phyloP scores from a whole-genome alignment of 1,140 invertebrate species.

The Drosophila subobscura region DNA sequence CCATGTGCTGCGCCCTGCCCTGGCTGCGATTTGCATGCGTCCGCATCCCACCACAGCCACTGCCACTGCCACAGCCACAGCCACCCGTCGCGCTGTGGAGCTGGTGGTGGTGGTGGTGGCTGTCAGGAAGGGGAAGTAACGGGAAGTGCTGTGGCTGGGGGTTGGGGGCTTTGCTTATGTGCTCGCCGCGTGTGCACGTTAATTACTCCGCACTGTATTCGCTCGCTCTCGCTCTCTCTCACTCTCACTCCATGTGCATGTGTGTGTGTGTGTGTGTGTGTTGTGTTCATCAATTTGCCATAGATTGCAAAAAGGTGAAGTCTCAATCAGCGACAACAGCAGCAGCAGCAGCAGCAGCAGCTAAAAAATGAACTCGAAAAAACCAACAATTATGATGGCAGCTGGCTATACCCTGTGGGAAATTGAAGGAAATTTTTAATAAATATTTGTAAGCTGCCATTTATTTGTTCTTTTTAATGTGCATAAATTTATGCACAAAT shows the following conservation, averaged over 20 bases:
- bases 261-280: conserved; percentile 24
- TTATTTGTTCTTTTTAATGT: too few species aligned
- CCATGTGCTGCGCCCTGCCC: conserved; percentile 37
- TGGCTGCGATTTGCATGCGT: conserved; percentile 75
- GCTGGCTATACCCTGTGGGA: conserved; percentile 9
- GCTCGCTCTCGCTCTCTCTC: background rate
- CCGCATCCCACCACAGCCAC: conserved; percentile 18
- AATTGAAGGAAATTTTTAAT: background rate
- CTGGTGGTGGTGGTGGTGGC: too few species aligned
- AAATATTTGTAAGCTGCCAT: too few species aligned
- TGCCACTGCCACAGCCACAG: conserved; percentile 2
- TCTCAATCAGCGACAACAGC: conserved; percentile 63
- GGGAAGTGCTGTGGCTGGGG: conserved; percentile 9
- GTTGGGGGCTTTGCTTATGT: conserved; percentile 55
- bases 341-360: conserved; percentile 1
- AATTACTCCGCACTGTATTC: conserved; percentile 65
- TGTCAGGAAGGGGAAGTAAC: too few species aligned
- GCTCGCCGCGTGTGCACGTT: conserved; percentile 69
- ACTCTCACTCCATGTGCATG: background rate
- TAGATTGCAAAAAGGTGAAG: conserved; percentile 74
- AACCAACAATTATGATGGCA: background rate
- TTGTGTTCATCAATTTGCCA: conserved; percentile 77
- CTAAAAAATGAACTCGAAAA: conserved; percentile 23
- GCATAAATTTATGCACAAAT: too few species aligned
- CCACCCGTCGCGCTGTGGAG: background rate